Percentiles rank a stretch among this genome's conserved stretches.
Evolutionary conservation across 1,140 invertebrate genomes (phyloP).

Genomic region (Contarinia nasturtii): DNA sequence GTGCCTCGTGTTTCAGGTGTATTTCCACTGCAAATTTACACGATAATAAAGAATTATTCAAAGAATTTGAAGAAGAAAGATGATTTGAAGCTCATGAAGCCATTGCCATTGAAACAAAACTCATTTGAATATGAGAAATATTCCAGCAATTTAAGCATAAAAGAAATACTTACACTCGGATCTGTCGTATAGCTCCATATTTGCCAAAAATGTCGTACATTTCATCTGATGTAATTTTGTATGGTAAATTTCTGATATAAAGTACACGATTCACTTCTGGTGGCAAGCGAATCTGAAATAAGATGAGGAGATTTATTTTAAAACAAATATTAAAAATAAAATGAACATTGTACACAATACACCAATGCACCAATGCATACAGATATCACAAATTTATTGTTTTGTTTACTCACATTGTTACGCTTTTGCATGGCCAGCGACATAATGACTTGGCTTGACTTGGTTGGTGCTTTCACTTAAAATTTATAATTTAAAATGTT

Average conservation of each 20-base stretch:
- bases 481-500: not conserved
- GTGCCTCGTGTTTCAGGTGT: conserved; percentile 95
- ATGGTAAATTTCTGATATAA: conserved; percentile 94
- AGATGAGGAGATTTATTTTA: conserved; percentile 6
- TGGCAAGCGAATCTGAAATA: conserved; percentile 74
- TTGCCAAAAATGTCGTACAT: conserved; percentile 99
- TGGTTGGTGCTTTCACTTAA: not conserved
- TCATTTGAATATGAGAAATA: not conserved
- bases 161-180: conserved; percentile 70
- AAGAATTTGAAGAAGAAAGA: not conserved
- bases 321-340: not conserved
- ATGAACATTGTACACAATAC: not conserved
- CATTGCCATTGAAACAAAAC: not conserved
- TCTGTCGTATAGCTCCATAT: conserved; percentile 97
- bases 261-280: conserved; percentile 97
- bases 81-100: not conserved
- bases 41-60: not conserved
- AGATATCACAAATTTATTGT: not conserved
- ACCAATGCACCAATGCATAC: not conserved
- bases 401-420: conserved; percentile 30
- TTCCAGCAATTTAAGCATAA: not conserved
- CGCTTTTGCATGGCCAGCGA: conserved; percentile 38
- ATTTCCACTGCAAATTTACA: conserved; percentile 59
- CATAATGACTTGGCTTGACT: conserved; percentile 21
- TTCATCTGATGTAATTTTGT: conserved; percentile 99